Evolutionary conservation across 2,797 vertebrate genomes (phyloP), one percentile per base, ranked within the genome.

Genomic region (Sebastes kiyomatsui): DNA sequence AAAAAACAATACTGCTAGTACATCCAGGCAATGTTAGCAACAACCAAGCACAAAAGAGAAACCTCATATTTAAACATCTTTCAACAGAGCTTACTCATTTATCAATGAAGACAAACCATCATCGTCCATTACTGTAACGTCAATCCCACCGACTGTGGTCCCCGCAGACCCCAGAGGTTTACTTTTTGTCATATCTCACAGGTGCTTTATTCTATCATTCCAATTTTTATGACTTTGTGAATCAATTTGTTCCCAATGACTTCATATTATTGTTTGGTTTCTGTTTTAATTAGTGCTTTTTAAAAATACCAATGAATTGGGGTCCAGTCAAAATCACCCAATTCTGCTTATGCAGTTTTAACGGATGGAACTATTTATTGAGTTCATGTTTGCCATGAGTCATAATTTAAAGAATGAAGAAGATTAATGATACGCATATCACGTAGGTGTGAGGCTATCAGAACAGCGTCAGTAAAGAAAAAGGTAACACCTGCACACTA

Each of bases 101-200:
- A 90, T 93, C 83, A 91, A 87, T 91, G 73, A 90, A 87, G 66
- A 82, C 42, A 23, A 59, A 60, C 71, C 79, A 82, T 85, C 80
- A 49, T 81, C n/a, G 18, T 88, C 70, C 70, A 85, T 83, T 33
- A 22, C 52, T 54, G 52, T 54, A 62, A 35, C 32, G 1, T 22
- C 33, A 62, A n/a, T 35, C 20, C 4, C 33, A 22, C 32, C n/a
- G 12, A 42, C 22, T 46, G 14, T 16, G 4, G 0, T 42, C 22
- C 62, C 13, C 23, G 16, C 22, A 42, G 22, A 66, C 4, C 7
- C 46, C 46, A 20, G 46, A 66, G 35, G 35, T 18, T 42, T 46
- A 18, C 35, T 6, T 27, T 42, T 66, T 18, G 8, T 46, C 42
- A 67, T 28, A 67, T 67, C 25, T 67, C 25, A 52, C 42, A n/a